Evolutionary conservation across 53 echinoderm and acorn worm species (phyloP).

Genomic region (Hippasteria phrygiana): DNA sequence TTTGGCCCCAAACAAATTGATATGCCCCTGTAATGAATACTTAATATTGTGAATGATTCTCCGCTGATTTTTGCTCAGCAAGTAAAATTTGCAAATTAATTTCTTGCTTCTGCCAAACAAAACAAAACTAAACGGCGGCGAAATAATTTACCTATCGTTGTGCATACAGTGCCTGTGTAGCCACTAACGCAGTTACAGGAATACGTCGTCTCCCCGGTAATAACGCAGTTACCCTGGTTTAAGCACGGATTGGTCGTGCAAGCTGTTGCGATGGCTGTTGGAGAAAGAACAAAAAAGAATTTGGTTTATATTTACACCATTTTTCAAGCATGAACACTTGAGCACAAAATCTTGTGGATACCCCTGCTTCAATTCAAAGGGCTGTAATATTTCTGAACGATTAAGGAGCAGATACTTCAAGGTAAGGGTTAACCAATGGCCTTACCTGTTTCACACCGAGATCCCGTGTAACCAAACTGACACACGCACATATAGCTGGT

Average conservation of each 20-base stretch:
- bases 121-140: too few species aligned
- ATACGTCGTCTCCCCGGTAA: slow-evolving; percentile 23
- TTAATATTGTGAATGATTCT: too few species aligned
- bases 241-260: slow-evolving; percentile 57
- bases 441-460: slow-evolving; percentile 66
- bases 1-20: too few species aligned
- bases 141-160: slow-evolving; percentile 54
- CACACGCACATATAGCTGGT: slow-evolving; percentile 35
- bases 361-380: too few species aligned
- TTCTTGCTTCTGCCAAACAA: too few species aligned
- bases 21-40: too few species aligned
- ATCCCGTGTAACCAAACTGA: slow-evolving; percentile 69
- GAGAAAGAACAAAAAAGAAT: not conserved
- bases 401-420: too few species aligned
- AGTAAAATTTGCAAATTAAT: too few species aligned
- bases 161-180: slow-evolving; percentile 68
- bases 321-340: not conserved
- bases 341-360: too few species aligned
- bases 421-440: too few species aligned
- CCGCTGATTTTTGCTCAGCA: too few species aligned
- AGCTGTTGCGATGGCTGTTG: not conserved
- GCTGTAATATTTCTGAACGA: too few species aligned
- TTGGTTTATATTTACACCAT: not conserved
- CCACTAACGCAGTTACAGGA: slow-evolving; percentile 73
- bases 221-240: slow-evolving; percentile 41